phyloP scores from a whole-genome alignment of 1,140 invertebrate species.

The Brachystomella parvula region DNA sequence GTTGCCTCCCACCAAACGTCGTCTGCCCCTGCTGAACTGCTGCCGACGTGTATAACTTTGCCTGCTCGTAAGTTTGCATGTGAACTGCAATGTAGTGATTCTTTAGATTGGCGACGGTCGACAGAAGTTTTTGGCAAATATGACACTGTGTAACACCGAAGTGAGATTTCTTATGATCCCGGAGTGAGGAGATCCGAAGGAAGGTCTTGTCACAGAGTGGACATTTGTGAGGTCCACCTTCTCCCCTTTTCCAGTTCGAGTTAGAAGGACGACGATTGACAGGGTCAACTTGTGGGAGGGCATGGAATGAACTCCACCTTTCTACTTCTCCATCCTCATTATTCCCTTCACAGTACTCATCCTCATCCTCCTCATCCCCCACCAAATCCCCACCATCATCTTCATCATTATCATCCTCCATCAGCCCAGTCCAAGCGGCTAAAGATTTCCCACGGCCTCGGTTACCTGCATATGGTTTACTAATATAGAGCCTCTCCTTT shows the following conservation, averaged over 20 bases:
- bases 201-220: slow-evolving; percentile 13
- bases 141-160: slow-evolving; percentile 14
- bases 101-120: slow-evolving; percentile 23
- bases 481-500: no score
- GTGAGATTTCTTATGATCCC: slow-evolving; percentile 8
- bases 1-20: no score
- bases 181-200: not conserved
- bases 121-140: slow-evolving; percentile 20
- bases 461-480: not conserved
- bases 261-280: not conserved
- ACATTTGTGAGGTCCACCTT: slow-evolving; percentile 1
- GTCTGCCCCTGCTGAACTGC: no score
- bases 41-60: not conserved
- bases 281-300: not conserved
- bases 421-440: not conserved
- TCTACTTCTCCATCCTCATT: not conserved
- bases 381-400: not conserved
- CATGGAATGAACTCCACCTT: not conserved
- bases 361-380: not conserved
- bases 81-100: slow-evolving; percentile 19
- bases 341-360: not conserved
- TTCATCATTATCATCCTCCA: slow-evolving; percentile 8
- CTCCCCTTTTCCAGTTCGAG: not conserved
- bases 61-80: slow-evolving; percentile 9
- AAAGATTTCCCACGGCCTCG: not conserved